Base-by-base conservation (phyloP, 2,888 invertebrate species). In the Celastrina argiolus region DNA sequence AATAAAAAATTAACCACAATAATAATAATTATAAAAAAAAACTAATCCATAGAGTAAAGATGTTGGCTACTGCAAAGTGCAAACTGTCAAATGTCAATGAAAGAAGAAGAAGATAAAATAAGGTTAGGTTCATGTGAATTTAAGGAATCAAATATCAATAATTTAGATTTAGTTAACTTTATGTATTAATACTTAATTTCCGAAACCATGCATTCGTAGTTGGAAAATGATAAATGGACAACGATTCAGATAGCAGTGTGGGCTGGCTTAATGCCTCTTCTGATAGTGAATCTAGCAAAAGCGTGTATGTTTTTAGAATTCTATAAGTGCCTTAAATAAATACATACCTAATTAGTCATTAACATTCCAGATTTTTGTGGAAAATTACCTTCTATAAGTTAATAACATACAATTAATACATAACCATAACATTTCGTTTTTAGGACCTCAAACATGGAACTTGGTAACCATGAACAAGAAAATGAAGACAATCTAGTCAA, bases 221-320 rank as follows among this genome's bases (percentile, higher is more conserved):
- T 14, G 18, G 5, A 6, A 61, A 61, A 22, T 34, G 6, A 18
- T 61, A 36, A 61, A 61, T 61, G 61, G 61, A 61, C 5, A 4
- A 36, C 18, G 61, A 61, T 28, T 80, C 79, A 63, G 81, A 82
- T 45, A 79, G 81, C 61, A 81, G 78, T 73, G 84, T 84, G 70
- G 69, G 74, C 51, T 86, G 85, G 85, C 76, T 79, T 5, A 75
- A 77, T 67, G 78, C 80, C 64, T 82, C 85, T 34, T 61, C 61
- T 14, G 61, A 61, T 22, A 76, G 72, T 65, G 77, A 78, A 65
- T 68, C 70, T 22, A 65, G 67, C 36, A 61, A 22, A 26, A 69
- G 69, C 41, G 78, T 74, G 83, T 82, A 75, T 76, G 82, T 76
- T 58, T 66, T 41, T 12, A 4, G 12, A 1, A 14, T 8, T 45